Conservation (phyloP, 2,113 vertebrate genomes). For the Nymphicus hollandicus region DNA sequence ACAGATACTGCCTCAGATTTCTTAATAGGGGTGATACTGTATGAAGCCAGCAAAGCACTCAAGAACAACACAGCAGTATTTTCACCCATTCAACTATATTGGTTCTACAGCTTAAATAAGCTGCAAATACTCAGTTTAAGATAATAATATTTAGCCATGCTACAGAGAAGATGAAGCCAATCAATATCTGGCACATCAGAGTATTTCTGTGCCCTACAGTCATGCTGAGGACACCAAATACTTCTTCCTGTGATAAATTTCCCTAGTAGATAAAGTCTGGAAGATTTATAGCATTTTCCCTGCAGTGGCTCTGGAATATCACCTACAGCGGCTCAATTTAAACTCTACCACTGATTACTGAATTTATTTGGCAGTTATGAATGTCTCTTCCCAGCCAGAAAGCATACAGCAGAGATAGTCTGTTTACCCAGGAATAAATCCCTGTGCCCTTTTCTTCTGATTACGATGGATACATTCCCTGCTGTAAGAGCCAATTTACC, state of each 20-base stretch:
- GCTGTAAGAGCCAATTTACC: background rate
- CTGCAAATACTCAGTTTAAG: background rate
- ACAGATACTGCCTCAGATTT: background rate
- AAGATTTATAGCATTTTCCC: background rate
- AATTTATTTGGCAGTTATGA: conserved; percentile 4
- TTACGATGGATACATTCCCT: background rate
- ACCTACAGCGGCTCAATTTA: background rate
- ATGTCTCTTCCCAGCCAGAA: background rate
- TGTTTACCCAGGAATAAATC: conserved; percentile 8
- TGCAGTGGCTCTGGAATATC: background rate
- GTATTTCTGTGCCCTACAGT: background rate
- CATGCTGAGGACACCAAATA: background rate
- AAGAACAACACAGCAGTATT: background rate
- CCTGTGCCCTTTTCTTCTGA: background rate
- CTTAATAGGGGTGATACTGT: rapidly evolving
- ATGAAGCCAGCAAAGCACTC: background rate
- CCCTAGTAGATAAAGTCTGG: background rate
- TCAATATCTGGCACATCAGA: background rate
- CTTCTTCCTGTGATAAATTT: background rate
- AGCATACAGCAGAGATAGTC: background rate
- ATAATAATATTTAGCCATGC: background rate
- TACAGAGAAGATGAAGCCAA: background rate
- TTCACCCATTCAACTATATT: background rate
- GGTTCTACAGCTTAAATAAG: background rate
- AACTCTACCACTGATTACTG: background rate